Base-by-base conservation (phyloP, 2,113 vertebrate genomes). In the Phasianus colchicus region DNA sequence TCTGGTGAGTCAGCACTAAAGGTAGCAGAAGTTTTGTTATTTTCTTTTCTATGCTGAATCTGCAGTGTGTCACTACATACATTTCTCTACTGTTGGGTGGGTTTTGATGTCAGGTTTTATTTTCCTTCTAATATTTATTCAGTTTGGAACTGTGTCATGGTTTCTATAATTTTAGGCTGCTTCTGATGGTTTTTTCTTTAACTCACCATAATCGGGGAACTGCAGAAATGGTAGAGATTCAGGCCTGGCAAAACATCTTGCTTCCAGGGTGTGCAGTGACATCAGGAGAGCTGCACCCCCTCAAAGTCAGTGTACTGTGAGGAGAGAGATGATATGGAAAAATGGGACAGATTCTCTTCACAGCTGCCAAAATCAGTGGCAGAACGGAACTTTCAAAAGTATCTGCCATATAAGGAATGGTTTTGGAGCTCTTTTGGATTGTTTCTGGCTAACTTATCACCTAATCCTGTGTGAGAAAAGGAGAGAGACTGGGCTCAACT, bases 391-490 rank as follows among this genome's bases (percentile, higher is more conserved):
- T 75, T 92, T 91, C 43, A 90, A 50, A 95, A 83, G 69, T 82
- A 73, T 29, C 52, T 82, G 22, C 80, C 66, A 24, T 92, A 63
- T 90, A 84, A 89, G 80, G 91, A 88, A 17, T 36, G 64, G 24
- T 86, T 95, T 88, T 95, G 92, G 93, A 95, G 47, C n/a, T 81
- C 50, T 70, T 89, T 36, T 61, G 69, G 27, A 40, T 92, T 90
- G 89, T 86, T 96, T 91, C 83, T 95, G 87, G 91, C 13, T 77
- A 96, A 77, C n/a, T 95, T 96, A 77, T 38, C 91, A 89, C 82
- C 93, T 92, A 95, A 94, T 94, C 65, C 90, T 65, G 7, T 93
- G 70, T 90, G 86, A 90, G 80, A 92, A 94, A 87, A 80, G 29
- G 87, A 95, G 85, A 90, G 90, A 96, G 76, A 90, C 89, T 93